Conservation (phyloP, 1,140 invertebrate species). For the Gryon sp. region DNA sequence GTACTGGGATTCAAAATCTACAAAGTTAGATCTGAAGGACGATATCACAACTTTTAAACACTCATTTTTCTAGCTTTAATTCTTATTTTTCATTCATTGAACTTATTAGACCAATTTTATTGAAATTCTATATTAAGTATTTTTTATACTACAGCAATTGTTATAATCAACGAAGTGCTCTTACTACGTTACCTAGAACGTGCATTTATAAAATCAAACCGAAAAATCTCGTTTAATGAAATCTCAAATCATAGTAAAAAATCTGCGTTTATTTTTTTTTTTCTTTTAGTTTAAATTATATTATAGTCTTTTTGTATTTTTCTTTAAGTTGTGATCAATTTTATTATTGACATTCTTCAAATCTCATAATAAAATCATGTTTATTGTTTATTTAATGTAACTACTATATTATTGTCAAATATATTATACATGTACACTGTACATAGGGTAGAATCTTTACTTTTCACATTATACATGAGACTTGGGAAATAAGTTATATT, state of each 20-base stretch:
- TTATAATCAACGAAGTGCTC: slow-evolving; percentile 53
- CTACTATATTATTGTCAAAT: not conserved
- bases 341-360: too few relatives aligned
- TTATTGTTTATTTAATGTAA: too few relatives aligned
- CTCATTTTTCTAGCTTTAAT: too few relatives aligned
- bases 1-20: slow-evolving; percentile 14
- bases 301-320: not conserved
- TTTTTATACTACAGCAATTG: slow-evolving; percentile 51
- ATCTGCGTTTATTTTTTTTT: not conserved
- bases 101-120: not conserved
- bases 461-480: too few relatives aligned
- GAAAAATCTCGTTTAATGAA: not conserved
- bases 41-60: slow-evolving; percentile 13
- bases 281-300: not conserved
- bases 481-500: too few relatives aligned
- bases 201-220: slow-evolving; percentile 28
- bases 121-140: slow-evolving; percentile 25
- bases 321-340: too few relatives aligned
- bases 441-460: slow-evolving; percentile 17
- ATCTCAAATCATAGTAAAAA: not conserved
- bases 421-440: slow-evolving; percentile 9
- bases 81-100: not conserved
- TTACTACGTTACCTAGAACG: slow-evolving; percentile 40
- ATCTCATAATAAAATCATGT: not conserved
- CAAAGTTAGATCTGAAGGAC: slow-evolving; percentile 3